Percentiles rank a stretch among this genome's conserved stretches.
phyloP scores from a whole-genome alignment of 2,888 invertebrate genomes.

The Cheilosia urbana region DNA sequence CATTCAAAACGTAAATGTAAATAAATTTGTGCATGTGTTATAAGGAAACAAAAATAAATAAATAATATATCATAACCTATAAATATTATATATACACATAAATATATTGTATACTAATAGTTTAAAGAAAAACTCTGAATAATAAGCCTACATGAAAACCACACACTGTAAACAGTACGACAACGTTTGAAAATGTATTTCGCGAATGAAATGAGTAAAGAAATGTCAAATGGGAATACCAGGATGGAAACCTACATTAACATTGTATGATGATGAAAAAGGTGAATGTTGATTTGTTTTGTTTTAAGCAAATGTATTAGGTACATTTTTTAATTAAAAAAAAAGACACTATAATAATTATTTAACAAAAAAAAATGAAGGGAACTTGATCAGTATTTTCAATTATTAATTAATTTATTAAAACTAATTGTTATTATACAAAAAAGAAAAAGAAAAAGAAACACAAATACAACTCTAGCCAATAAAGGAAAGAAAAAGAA shows the following conservation, averaged over 20 bases:
- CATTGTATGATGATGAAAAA: conserved; percentile 26
- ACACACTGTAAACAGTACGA: conserved; percentile 8
- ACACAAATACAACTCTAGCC: conserved; percentile 60
- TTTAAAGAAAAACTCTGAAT: conserved; percentile 45
- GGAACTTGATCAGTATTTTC: conserved; percentile 72
- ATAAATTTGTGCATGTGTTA: conserved; percentile 72
- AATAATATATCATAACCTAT: conserved; percentile 31
- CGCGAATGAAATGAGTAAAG: not conserved
- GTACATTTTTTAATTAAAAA: conserved; percentile 38
- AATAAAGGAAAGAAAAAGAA: conserved; percentile 67
- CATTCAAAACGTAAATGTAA: conserved; percentile 75
- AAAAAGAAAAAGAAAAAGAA: conserved; percentile 40
- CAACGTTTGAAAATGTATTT: conserved; percentile 13
- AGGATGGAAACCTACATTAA: conserved; percentile 55
- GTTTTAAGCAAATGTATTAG: conserved; percentile 8
- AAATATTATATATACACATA: conserved; percentile 49
- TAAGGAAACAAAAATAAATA: conserved; percentile 13
- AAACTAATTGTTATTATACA: conserved; percentile 67
- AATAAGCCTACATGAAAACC: conserved; percentile 40
- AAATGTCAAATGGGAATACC: conserved; percentile 26
- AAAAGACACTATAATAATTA: conserved; percentile 1
- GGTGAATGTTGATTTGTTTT: conserved; percentile 21
- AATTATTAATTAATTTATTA: conserved; percentile 59
- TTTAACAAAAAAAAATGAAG: conserved; percentile 28
- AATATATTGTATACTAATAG: conserved; percentile 61